A percentile compares a stretch with the other conserved stretches of the same genome.
Conservation (phyloP, 2,888 invertebrate species). For the Lithophane leautieri region DNA sequence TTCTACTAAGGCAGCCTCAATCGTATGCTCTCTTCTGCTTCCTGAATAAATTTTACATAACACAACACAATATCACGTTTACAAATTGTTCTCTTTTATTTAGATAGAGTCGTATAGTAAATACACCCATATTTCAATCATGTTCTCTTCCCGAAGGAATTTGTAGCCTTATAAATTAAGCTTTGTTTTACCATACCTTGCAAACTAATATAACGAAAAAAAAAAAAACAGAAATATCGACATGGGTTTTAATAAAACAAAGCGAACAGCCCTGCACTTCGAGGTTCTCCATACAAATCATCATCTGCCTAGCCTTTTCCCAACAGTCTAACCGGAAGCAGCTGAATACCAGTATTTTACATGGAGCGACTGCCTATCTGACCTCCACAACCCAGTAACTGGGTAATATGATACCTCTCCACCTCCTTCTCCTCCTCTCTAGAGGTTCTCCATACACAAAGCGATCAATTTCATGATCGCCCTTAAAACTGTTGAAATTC, state of each 20-base stretch:
- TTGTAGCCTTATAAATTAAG: background rate
- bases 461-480: constrained; percentile 31
- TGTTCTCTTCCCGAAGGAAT: background rate
- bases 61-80: background rate
- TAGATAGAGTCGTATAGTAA: background rate
- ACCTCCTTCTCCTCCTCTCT: too few species aligned
- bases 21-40: background rate
- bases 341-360: too few species aligned
- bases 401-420: too few species aligned
- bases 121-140: background rate
- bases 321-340: too few species aligned
- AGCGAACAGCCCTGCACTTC: background rate
- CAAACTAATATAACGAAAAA: background rate
- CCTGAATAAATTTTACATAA: background rate
- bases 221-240: background rate
- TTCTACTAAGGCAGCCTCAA: background rate
- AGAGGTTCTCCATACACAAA: constrained; percentile 18
- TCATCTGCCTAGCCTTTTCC: too few species aligned
- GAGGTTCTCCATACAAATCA: too few species aligned
- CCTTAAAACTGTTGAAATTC: constrained; percentile 50
- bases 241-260: background rate
- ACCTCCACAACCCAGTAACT: too few species aligned
- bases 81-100: background rate
- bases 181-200: background rate
- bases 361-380: too few species aligned